phyloP scores from a whole-genome alignment of 1,140 invertebrate species.

The Mycetomoellerius zeteki region DNA sequence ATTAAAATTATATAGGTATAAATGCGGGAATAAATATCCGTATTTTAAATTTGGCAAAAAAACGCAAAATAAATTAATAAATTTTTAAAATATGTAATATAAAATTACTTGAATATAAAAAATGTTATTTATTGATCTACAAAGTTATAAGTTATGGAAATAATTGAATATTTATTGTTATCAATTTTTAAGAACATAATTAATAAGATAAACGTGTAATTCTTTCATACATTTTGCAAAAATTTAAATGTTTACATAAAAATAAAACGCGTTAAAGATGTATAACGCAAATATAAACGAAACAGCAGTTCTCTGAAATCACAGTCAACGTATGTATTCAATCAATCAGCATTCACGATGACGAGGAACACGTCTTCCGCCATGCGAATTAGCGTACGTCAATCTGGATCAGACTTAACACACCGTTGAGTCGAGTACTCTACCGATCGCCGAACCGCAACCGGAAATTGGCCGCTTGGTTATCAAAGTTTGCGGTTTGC shows the following conservation, averaged over 20 bases:
- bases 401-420: slow-evolving; percentile 67
- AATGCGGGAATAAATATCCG: background rate
- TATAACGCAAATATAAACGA: background rate
- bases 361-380: slow-evolving; percentile 54
- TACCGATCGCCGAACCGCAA: slow-evolving; percentile 84
- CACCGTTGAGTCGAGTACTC: slow-evolving; percentile 79
- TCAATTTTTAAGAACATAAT: background rate
- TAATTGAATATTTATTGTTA: background rate
- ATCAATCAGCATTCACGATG: slow-evolving; percentile 62
- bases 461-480: slow-evolving; percentile 87
- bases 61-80: slow-evolving; percentile 20
- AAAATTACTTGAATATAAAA: background rate
- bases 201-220: no score
- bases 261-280: background rate
- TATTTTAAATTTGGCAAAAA: background rate
- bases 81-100: background rate
- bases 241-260: background rate
- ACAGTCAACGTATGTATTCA: slow-evolving; percentile 9
- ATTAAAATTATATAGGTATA: slow-evolving; percentile 48
- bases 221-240: background rate
- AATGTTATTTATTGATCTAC: background rate
- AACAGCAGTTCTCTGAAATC: background rate
- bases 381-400: slow-evolving; percentile 74
- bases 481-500: slow-evolving; percentile 87
- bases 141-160: background rate